A percentile compares a stretch with the other conserved stretches of the same genome.
Conservation (phyloP, 2,113 vertebrate genomes). For the Rafetus swinhoei region DNA sequence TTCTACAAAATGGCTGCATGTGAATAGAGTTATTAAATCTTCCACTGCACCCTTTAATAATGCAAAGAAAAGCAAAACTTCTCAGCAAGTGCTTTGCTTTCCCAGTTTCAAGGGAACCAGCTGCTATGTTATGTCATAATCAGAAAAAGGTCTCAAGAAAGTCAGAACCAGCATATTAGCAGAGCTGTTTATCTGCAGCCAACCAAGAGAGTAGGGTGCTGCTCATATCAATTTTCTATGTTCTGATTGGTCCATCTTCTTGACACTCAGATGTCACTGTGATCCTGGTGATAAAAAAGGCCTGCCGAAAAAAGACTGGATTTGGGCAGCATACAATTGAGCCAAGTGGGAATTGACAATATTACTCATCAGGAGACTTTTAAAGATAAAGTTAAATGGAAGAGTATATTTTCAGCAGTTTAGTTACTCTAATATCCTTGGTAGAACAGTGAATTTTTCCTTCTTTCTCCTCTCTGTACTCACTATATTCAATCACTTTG, state of each 20-base stretch:
- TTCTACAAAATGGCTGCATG: background rate
- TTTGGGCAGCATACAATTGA: conserved; percentile 54
- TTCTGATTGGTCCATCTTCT: conserved; percentile 68
- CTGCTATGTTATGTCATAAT: conserved; percentile 59
- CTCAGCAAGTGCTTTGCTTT: conserved; percentile 1
- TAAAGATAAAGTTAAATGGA: conserved; percentile 71
- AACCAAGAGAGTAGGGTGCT: conserved; percentile 54
- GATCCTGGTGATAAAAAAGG: conserved; percentile 68
- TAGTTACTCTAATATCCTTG: conserved; percentile 52
- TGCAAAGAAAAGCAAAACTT: conserved; percentile 58
- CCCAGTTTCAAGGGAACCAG: conserved; percentile 16
- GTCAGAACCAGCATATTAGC: conserved; percentile 25
- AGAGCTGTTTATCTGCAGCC: conserved; percentile 60
- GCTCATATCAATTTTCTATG: conserved; percentile 70
- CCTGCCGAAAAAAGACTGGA: conserved; percentile 65
- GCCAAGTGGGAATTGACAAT: conserved; percentile 70
- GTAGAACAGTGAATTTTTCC: conserved; percentile 27
- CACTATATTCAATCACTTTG: background rate
- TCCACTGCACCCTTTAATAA: conserved; percentile 37
- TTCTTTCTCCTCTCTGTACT: background rate
- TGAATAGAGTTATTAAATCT: background rate
- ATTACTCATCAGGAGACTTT: conserved; percentile 69
- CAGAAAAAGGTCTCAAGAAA: conserved; percentile 59
- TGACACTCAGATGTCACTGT: conserved; percentile 70
- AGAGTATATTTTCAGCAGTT: conserved; percentile 67